Evolutionary conservation across 2,113 vertebrate genomes (phyloP), one percentile per base, ranked within the genome.

Genomic region (Bettongia penicillata): DNA sequence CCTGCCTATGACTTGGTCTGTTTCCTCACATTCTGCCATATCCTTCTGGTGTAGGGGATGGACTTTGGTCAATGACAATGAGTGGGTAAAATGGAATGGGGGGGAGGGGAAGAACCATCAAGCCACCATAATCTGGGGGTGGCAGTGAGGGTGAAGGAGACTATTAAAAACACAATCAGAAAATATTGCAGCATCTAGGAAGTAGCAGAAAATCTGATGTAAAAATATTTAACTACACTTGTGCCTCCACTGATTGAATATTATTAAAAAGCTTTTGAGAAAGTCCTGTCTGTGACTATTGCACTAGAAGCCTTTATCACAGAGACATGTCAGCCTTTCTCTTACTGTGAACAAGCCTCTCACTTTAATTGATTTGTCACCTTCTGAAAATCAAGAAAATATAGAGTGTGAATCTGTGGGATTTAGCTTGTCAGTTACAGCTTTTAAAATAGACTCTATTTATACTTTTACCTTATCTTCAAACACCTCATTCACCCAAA

Each of bases 161-260:
- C 14, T 84, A 3, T 16, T 84, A 47, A 28, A 3, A 90, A 7
- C 89, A 7, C 3, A 92, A 89, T 92, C 51, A 90, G 91, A 50
- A 19, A n/a, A 51, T 16, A 93, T 48, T 84, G 89, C 90, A 91
- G 91, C 61, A 94, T 96, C 93, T 95, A 53, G 90, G 93, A 57
- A 93, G 49, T 84, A 91, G 52, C 96, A 95, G 95, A 89, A 97
- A 98, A 97, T 95, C 0, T 3, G 53, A 97, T 97, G 96, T 91
- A 97, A 97, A 98, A 50, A 96, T 93, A 97, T 96, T 94, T 90
- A 97, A 97, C 97, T 96, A 91, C 90, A 43, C 94, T 53, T 10
- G 48, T 96, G 96, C 90, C 89, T 96, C 96, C 95, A 92, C 91
- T 51, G 97, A 90, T 96, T 96, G 95, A 96, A 37, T 93, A 97